Conservation (phyloP, 2,888 invertebrate genomes). For the Calameuta pallipes region DNA sequence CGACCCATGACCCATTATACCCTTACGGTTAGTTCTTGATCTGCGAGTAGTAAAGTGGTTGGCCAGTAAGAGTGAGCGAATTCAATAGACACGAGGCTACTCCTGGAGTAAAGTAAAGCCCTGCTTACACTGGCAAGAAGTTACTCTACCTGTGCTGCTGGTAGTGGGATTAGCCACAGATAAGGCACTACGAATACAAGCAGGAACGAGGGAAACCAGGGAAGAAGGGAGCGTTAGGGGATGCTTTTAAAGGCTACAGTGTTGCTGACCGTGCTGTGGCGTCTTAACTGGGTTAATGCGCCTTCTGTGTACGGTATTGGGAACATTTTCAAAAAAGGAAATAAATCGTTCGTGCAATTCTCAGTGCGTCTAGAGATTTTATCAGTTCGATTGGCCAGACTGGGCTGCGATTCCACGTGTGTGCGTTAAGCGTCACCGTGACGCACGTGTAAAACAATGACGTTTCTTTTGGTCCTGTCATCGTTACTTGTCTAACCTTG, state of each 20-base stretch:
- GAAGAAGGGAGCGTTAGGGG: neutral
- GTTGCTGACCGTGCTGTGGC: neutral
- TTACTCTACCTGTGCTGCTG: neutral
- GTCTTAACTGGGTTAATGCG: slow-evolving; percentile 1
- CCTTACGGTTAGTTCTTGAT: slow-evolving; percentile 11
- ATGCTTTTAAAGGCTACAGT: neutral
- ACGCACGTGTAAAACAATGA: no score
- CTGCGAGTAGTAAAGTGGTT: neutral
- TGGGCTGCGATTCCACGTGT: neutral
- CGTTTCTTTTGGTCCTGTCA: slow-evolving; percentile 10
- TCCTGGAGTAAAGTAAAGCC: neutral
- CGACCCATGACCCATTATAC: neutral
- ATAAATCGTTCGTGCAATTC: neutral
- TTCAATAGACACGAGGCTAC: neutral
- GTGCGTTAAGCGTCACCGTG: neutral
- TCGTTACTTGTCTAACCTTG: slow-evolving; percentile 29
- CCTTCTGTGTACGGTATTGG: neutral
- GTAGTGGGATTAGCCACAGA: neutral
- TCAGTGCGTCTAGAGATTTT: neutral
- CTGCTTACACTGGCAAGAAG: neutral
- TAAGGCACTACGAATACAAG: neutral
- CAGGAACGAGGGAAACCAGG: neutral
- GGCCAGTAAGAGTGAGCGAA: neutral
- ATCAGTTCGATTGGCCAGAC: neutral
- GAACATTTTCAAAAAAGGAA: neutral